Base-by-base conservation (phyloP, 2,113 vertebrate genomes). In the Channa maculata region DNA sequence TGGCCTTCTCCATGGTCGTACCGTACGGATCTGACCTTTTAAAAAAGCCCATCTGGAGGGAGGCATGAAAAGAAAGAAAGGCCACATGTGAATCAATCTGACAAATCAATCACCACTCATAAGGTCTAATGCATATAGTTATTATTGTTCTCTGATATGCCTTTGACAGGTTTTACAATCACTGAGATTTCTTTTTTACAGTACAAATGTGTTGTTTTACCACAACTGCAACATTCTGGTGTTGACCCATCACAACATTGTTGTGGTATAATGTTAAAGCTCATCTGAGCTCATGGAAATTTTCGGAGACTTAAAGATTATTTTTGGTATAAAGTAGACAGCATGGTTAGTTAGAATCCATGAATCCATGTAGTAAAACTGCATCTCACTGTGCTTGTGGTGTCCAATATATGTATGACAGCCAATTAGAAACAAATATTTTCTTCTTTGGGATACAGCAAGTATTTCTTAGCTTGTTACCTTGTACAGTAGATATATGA, bases 1-100 rank as follows among this genome's bases (percentile, higher is more conserved):
- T 95, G 51, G 97, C 97, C 91, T 97, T 98, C 91, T 98, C 96
- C 97, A 98, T 97, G 68, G 96, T 95, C 0, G 97, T 97, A 71
- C 96, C 95, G 0, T 97, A 97, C 0, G 91, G 92, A 73, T 96
- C 93, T 2, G 97, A 93, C 79, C 96, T 94, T 89, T 98, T 97
- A 90, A 98, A 98, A 90, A 98, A 98, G 69, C 96, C 96, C 63
- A 97, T 94, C 97, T 98, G 75, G 34, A 83, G 50, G 36, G 39
- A 76, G 49, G 69, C 33, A 52, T 7, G 36, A 55, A 51, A 45
- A 62, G 3, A 41, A 4, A 65, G 50, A 11, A 77, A 2, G 50
- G 37, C 57, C 2, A 57, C 13, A 52, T 11, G 24, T 12, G 43
- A 6, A 34, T 60, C 8, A 14, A 39, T 43, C 24, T 24, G 24